Evolutionary conservation across 1,140 invertebrate genomes (phyloP), one percentile per base, ranked within the genome.

Genomic region (Drosophila obscura): DNA sequence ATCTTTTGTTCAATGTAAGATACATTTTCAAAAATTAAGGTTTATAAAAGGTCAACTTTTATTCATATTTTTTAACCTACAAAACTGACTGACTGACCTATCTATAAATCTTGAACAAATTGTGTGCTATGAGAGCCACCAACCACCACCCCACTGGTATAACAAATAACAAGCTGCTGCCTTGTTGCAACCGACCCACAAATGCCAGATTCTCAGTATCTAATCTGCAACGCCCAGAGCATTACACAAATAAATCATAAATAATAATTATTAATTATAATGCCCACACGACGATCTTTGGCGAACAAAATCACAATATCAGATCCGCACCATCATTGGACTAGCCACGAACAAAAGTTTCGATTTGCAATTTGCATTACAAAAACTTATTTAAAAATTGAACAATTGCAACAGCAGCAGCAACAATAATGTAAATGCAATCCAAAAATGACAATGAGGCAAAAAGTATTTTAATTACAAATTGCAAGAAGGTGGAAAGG

Each of bases 401-500:
- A 45, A 73, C 49, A 80, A 76, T 65, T 50, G 62, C 58, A 48
- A 61, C 48, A 13, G 35, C 31, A 31, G 31, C 3, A 2, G 28
- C 28, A 31, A 3, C 35, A 39, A 13, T 39, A 39, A 39, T 11
- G 35, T 39, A 22, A 35, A 13, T 56, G 46, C 35, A 69, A 44
- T 69, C 52, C 65, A 26, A 69, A 77, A 73, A 55, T 68, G 74
- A 79, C 73, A 85, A 80, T 85, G 60, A 43, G 58, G 39, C 66
- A 56, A 84, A 67, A 74, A 72, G 73, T 48, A 71, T 69, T 71
- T 82, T 82, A 85, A 88, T 82, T 82, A 64, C 74, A 51, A 55
- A 59, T 50, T 43, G 31, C 69, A 67, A 73, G 51, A 74, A 59
- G 64, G 52, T 48, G 22, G 41, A 39, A 22, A 41, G 35, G 11